Conservation (phyloP, 2,888 invertebrate species). For the Malthinus flaveolus region DNA sequence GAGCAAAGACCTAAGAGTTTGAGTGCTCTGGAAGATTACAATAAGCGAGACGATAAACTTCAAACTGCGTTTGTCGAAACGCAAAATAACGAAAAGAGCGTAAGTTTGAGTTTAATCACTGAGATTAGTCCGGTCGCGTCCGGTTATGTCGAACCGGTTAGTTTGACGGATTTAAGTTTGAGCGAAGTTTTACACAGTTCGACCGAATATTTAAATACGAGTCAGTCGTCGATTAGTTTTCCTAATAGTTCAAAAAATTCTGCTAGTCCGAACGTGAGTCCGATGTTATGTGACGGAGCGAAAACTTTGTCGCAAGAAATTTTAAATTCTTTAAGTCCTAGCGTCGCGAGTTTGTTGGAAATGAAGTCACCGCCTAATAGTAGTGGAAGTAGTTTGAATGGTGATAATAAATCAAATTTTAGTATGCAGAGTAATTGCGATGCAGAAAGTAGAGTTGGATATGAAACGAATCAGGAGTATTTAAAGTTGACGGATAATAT, state of each 20-base stretch:
- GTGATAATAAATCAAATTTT: conserved; percentile 22
- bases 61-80: not conserved
- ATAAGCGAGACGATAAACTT: conserved; percentile 1
- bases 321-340: conserved; percentile 32
- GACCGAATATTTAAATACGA: conserved; percentile 55
- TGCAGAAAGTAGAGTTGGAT: conserved; percentile 11
- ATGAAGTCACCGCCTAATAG: conserved; percentile 36
- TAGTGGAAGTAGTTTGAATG: conserved; percentile 31
- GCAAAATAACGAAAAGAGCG: conserved; percentile 8
- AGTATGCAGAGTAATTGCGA: conserved; percentile 17
- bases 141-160: conserved; percentile 41
- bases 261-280: conserved; percentile 49
- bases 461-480: conserved; percentile 20
- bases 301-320: conserved; percentile 30
- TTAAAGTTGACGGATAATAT: conserved; percentile 26
- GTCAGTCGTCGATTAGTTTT: conserved; percentile 48
- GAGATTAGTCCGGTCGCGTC: conserved; percentile 17
- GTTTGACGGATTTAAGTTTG: conserved; percentile 44
- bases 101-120: conserved; percentile 8
- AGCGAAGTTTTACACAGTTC: conserved; percentile 48
- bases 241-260: conserved; percentile 46
- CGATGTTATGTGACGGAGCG: conserved; percentile 37
- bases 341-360: conserved; percentile 44
- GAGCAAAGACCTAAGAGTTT: conserved; percentile 49
- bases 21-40: conserved; percentile 47